Percentiles rank a stretch among this genome's conserved stretches.
Evolutionary conservation across 2,113 vertebrate species (phyloP).

Genomic region (Clarias macrocephalus): DNA sequence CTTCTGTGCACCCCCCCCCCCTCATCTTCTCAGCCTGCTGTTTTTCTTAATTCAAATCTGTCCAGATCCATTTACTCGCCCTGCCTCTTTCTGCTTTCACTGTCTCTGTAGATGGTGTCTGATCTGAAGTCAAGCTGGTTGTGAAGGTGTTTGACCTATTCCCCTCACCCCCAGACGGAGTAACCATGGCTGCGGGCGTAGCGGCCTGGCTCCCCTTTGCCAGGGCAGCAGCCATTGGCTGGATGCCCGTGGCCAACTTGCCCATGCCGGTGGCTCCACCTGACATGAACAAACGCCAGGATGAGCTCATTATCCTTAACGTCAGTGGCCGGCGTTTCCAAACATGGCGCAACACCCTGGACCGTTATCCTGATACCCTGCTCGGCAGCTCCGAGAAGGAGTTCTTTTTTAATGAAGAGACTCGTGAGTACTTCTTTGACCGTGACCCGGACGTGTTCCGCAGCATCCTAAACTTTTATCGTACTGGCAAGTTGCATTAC

Average conservation of each 20-base stretch:
- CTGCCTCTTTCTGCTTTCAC: neutral
- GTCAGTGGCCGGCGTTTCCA: constrained; percentile 94
- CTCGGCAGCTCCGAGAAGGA: constrained; percentile 98
- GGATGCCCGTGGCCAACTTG: constrained; percentile 99
- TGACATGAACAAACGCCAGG: constrained; percentile 90
- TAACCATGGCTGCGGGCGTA: constrained; percentile 93
- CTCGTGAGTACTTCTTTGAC: constrained; percentile 98
- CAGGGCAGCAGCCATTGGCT: constrained; percentile 95
- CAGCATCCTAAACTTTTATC: constrained; percentile 95
- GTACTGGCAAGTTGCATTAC: constrained; percentile 97
- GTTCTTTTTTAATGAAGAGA: constrained; percentile 98
- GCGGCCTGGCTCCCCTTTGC: constrained; percentile 99
- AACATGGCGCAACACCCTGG: constrained; percentile 96
- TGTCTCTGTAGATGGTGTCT: constrained; percentile 75
- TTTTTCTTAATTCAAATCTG: neutral
- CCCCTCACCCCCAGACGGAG: constrained; percentile 69
- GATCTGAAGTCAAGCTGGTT: constrained; percentile 77
- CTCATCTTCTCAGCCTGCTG: neutral
- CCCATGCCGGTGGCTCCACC: constrained; percentile 93
- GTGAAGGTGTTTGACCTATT: constrained; percentile 67
- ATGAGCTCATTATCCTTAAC: constrained; percentile 92
- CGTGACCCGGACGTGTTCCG: constrained; percentile 94
- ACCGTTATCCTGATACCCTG: constrained; percentile 95
- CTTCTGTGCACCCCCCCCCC: neutral
- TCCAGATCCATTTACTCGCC: neutral